phyloP scores from a whole-genome alignment of 2,797 vertebrate species.

The Lycodopsis pacificus region DNA sequence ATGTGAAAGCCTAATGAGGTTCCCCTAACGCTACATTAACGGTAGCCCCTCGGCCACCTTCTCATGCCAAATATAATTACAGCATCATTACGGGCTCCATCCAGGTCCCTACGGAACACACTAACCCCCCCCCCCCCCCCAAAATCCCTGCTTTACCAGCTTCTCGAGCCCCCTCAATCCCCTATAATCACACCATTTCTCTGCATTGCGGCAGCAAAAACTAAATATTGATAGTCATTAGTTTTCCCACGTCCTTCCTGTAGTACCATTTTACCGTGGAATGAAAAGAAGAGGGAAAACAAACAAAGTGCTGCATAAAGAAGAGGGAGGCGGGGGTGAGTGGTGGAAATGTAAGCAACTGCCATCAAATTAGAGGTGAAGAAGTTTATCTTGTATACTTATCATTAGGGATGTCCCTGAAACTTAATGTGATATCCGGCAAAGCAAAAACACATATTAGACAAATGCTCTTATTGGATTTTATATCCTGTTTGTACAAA shows the following conservation, averaged over 20 bases:
- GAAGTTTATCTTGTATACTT: background rate
- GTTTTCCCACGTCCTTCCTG: conserved; percentile 58
- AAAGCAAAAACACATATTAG: background rate
- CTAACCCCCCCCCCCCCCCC: background rate
- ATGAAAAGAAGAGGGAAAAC: conserved; percentile 54
- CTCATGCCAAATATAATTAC: conserved; percentile 80
- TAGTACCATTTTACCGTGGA: conserved; percentile 54
- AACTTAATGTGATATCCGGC: background rate
- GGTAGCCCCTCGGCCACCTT: conserved; percentile 63
- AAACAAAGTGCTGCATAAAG: conserved; percentile 63
- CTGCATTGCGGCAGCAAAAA: conserved; percentile 65
- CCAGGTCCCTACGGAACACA: conserved; percentile 50
- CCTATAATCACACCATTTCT: conserved; percentile 43
- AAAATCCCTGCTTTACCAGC: conserved; percentile 4
- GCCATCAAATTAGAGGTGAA: conserved; percentile 7
- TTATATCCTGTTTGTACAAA: background rate
- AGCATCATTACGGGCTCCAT: conserved; percentile 71
- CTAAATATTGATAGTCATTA: conserved; percentile 51
- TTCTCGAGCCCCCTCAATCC: conserved; percentile 5
- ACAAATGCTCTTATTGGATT: background rate
- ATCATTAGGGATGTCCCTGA: background rate
- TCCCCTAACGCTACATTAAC: conserved; percentile 73
- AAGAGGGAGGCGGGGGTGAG: background rate
- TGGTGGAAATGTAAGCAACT: conserved; percentile 1
- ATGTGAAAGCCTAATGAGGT: conserved; percentile 77